Conservation (phyloP, 1,140 invertebrate species). For the Zaprionus kolodkinae region DNA sequence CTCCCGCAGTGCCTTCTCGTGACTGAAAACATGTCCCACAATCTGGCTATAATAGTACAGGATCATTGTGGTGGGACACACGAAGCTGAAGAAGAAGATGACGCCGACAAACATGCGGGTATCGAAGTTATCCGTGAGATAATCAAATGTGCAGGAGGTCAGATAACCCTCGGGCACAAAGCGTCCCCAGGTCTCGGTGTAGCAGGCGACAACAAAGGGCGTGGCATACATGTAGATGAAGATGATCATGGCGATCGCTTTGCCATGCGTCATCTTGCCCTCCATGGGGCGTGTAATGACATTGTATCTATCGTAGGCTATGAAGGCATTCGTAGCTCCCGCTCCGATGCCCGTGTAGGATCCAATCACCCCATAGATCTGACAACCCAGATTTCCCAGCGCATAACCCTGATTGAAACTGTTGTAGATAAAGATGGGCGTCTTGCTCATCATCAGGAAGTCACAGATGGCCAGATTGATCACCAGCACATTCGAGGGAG, state of each 20-base stretch:
- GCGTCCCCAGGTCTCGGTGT: constrained; percentile 91
- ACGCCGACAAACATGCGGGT: constrained; percentile 90
- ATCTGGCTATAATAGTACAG: constrained; percentile 94
- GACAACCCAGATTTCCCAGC: constrained; percentile 89
- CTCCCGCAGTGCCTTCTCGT: constrained; percentile 93
- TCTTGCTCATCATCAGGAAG: constrained; percentile 95
- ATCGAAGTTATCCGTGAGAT: constrained; percentile 90
- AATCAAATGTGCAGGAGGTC: constrained; percentile 93
- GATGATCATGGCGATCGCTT: constrained; percentile 90
- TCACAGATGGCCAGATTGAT: constrained; percentile 94
- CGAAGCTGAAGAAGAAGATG: constrained; percentile 92
- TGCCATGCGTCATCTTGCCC: constrained; percentile 90
- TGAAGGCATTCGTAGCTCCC: constrained; percentile 89
- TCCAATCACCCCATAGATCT: constrained; percentile 91
- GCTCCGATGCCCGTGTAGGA: constrained; percentile 93
- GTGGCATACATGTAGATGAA: constrained; percentile 91
- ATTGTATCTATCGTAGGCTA: constrained; percentile 86
- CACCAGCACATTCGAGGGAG: constrained; percentile 96
- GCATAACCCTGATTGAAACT: constrained; percentile 92
- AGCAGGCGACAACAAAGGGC: constrained; percentile 91
- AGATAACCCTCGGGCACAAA: constrained; percentile 94
- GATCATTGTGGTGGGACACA: constrained; percentile 91
- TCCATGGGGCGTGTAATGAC: constrained; percentile 93
- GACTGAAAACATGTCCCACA: constrained; percentile 91
- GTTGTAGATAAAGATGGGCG: constrained; percentile 88